phyloP scores from a whole-genome alignment of 2,888 invertebrate species.

The Protodeltote pygarga region DNA sequence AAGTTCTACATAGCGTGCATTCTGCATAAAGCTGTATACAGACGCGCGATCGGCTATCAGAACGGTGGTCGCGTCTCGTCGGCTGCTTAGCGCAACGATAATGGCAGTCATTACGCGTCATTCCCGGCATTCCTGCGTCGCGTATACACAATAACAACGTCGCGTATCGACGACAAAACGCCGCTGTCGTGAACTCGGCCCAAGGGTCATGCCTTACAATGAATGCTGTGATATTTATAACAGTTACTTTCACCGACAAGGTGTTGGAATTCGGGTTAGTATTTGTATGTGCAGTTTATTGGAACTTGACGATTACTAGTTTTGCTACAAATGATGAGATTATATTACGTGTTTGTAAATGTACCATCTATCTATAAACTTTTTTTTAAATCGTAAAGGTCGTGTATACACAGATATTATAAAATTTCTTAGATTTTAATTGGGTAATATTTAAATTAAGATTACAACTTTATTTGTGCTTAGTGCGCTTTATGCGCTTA shows the following conservation, averaged over 20 bases:
- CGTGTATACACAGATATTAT: too few relatives aligned
- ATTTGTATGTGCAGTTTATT: constrained; percentile 23
- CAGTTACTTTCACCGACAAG: constrained; percentile 42
- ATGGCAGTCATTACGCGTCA: constrained; percentile 62
- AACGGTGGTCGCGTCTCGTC: constrained; percentile 59
- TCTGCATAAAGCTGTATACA: constrained; percentile 19
- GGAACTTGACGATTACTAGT: too few relatives aligned
- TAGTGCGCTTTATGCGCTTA: too few relatives aligned
- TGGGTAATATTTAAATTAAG: too few relatives aligned
- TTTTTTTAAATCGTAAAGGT: too few relatives aligned
- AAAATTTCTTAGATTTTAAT: too few relatives aligned
- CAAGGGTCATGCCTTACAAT: constrained; percentile 40
- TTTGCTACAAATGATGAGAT: too few relatives aligned
- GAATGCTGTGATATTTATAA: constrained; percentile 38
- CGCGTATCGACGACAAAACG: constrained; percentile 47
- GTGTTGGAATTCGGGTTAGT: constrained; percentile 32
- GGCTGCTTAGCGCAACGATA: constrained; percentile 62
- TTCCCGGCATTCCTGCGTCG: constrained; percentile 58
- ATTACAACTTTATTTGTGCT: too few relatives aligned
- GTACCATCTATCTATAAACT: too few relatives aligned
- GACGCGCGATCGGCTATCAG: constrained; percentile 45
- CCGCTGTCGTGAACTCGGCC: constrained; percentile 35
- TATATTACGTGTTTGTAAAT: too few relatives aligned
- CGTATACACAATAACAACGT: constrained; percentile 48
- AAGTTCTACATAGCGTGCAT: constrained; percentile 1